Conservation (phyloP, 2,113 vertebrate genomes). For the Otus sunia region DNA sequence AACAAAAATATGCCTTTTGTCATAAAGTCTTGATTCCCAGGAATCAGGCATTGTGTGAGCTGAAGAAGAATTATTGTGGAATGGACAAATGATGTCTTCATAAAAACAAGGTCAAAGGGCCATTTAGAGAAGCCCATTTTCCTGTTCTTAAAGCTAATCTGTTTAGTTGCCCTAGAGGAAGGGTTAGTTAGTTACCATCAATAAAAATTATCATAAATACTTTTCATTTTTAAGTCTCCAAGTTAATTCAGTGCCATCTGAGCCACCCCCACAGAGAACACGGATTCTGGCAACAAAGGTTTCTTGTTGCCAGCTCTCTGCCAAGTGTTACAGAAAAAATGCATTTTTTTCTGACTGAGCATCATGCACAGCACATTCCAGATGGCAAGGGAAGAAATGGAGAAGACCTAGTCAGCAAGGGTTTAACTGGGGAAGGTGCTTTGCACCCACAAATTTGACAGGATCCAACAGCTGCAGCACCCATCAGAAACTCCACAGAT, state of each 20-base stretch:
- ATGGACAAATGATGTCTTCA: background rate
- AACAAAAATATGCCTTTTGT: background rate
- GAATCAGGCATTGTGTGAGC: background rate
- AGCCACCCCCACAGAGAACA: conserved; percentile 64
- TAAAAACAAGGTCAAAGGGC: background rate
- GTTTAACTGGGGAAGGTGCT: conserved; percentile 2
- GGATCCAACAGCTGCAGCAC: background rate
- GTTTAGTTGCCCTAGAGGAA: conserved; percentile 33
- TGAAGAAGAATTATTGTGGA: background rate
- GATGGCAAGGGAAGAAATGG: conserved; percentile 1
- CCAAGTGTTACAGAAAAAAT: conserved; percentile 54
- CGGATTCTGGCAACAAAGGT: conserved; percentile 54
- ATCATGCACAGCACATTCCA: conserved; percentile 55
- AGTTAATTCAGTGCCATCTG: conserved; percentile 70
- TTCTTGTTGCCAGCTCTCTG: conserved; percentile 55
- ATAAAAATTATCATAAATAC: conserved; percentile 42
- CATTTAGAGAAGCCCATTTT: background rate
- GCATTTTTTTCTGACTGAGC: conserved; percentile 15
- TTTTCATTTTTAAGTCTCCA: background rate
- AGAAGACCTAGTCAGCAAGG: conserved; percentile 27
- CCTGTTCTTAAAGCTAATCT: background rate
- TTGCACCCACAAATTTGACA: conserved; percentile 11
- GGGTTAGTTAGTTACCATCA: conserved; percentile 9
- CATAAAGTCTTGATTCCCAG: background rate
- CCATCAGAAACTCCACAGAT: background rate